These are phyloP conservation scores for Gymnocypris eckloni DNA, from an alignment of 2,797 vertebrate genomes.

Conservation along the genomic window DNA sequence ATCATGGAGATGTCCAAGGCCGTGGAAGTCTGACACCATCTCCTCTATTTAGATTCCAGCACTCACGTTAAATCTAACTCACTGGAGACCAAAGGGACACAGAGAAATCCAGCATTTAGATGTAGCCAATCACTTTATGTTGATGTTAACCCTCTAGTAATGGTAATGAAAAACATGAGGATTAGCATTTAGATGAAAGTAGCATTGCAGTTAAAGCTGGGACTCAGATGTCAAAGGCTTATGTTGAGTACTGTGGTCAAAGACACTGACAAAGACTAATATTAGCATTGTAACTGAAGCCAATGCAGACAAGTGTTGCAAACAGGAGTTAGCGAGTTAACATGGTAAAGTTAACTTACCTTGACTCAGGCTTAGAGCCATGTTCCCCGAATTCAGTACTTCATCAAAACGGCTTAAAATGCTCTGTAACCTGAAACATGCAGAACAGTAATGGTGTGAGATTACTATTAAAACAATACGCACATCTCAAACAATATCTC, in stretches of 20 bases:
- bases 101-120: conserved; percentile 3
- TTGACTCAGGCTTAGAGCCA: conserved; percentile 89
- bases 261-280: conserved; percentile 37
- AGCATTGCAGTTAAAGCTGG: not conserved
- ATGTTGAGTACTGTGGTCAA: not conserved
- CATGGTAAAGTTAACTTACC: conserved; percentile 76
- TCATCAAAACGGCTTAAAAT: conserved; percentile 97
- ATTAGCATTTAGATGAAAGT: conserved; percentile 32
- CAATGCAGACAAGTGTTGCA: not conserved
- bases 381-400: conserved; percentile 89
- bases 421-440: conserved; percentile 87
- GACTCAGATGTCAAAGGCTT: conserved; percentile 33
- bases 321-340: not conserved
- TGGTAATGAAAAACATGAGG: conserved; percentile 14
- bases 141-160: conserved; percentile 29
- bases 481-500: not conserved
- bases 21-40: conserved; percentile 29
- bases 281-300: conserved; percentile 36
- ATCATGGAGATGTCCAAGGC: conserved; percentile 46
- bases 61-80: conserved; percentile 2
- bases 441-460: conserved; percentile 39
- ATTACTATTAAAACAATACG: conserved; percentile 10
- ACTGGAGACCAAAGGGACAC: not conserved
- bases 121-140: not conserved
- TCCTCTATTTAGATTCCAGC: conserved; percentile 32